Base-by-base conservation (phyloP, 2,888 invertebrate species). In the Meandrusa payeni region DNA sequence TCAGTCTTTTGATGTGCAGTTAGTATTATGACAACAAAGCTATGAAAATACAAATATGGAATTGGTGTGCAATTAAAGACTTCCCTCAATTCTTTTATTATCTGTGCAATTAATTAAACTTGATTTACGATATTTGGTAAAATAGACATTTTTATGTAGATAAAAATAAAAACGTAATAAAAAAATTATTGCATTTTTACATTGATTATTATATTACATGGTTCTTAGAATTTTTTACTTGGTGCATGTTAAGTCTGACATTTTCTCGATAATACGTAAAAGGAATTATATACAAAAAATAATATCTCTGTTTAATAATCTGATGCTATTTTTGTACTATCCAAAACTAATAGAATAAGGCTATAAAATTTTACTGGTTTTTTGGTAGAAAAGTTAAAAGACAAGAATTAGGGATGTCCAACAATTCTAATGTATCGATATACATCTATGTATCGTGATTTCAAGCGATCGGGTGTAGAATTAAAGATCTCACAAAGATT, bases 321-420 rank as follows among this genome's bases (percentile, higher is more conserved):
- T 39, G 29, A 47, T 40, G 45, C 38, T 50, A 50, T 50, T 47
- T 50, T 50, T 50, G 37, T 50, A 50, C 20, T 31, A 45, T 20
- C 24, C 39, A 7, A 24, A 39, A 34, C 17, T 24, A 29, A 32
- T 46, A 41, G 37, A 43, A 13, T 38, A 36, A 50, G n/a, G n/a
- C n/a, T n/a, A n/a, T n/a, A n/a, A n/a, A n/a, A n/a, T n/a, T n/a
- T n/a, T n/a, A n/a, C n/a, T n/a, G n/a, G n/a, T n/a, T n/a, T n/a
- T n/a, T n/a, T n/a, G n/a, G n/a, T n/a, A n/a, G n/a, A n/a, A n/a
- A n/a, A n/a, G n/a, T n/a, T n/a, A n/a, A n/a, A n/a, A n/a, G n/a
- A n/a, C n/a, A n/a, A n/a, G n/a, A n/a, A n/a, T n/a, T n/a, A n/a
- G n/a, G n/a, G n/a, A n/a, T n/a, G n/a, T n/a, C n/a, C n/a, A n/a